phyloP scores from a whole-genome alignment of 1,140 invertebrate genomes.

The Coptotermes formosanus region DNA sequence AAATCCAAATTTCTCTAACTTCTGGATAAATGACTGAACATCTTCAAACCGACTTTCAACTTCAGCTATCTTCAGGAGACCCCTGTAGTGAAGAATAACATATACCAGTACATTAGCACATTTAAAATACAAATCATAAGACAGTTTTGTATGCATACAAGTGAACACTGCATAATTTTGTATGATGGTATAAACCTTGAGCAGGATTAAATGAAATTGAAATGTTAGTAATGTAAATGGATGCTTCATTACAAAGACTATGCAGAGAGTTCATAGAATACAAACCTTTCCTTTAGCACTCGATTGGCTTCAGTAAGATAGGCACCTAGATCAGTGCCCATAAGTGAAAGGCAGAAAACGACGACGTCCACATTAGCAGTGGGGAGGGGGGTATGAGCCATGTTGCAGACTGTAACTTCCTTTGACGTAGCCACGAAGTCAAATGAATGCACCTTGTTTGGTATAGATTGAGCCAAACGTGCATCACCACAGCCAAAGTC shows the following conservation, averaged over 20 bases:
- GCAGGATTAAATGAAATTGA: not conserved
- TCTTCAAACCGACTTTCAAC: conserved; percentile 81
- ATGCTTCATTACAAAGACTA: not conserved
- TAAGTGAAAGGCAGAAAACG: conserved; percentile 94
- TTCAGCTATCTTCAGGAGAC: conserved; percentile 82
- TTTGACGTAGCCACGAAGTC: conserved; percentile 82
- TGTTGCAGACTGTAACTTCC: conserved; percentile 84
- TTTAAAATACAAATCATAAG: not conserved
- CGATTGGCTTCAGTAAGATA: conserved; percentile 92
- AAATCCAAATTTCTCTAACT: conserved; percentile 72
- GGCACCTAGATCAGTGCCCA: conserved; percentile 90
- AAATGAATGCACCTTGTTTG: conserved; percentile 85
- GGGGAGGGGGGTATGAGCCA: conserved; percentile 79
- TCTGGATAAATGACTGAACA: conserved; percentile 65
- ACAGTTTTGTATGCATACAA: not conserved
- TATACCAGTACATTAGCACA: not conserved
- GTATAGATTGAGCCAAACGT: conserved; percentile 68
- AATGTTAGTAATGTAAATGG: not conserved
- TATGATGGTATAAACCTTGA: not conserved
- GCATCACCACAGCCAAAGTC: conserved; percentile 97
- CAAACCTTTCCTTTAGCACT: conserved; percentile 80
- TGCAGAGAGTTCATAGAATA: not conserved
- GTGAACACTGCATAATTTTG: not conserved
- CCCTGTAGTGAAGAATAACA: conserved; percentile 59
- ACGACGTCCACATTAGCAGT: conserved; percentile 73